These are phyloP conservation scores for Cataglyphis livida DNA, from an alignment of 2,888 invertebrate species.

Conservation along the genomic window DNA sequence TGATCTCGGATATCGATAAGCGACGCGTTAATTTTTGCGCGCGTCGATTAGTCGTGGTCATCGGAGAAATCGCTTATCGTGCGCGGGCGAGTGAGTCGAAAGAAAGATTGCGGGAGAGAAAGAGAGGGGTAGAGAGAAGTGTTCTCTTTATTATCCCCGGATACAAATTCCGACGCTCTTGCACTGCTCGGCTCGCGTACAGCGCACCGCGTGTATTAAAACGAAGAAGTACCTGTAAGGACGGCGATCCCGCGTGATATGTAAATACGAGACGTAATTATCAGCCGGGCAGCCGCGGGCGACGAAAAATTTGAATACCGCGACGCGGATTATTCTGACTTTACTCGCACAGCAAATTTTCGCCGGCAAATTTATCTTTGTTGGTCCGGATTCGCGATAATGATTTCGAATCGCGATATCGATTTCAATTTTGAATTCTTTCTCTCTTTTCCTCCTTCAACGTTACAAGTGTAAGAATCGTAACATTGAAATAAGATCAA, in stretches of 20 bases:
- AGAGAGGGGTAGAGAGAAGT: neutral
- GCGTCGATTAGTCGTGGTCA: constrained; percentile 43
- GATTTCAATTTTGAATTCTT: constrained; percentile 29
- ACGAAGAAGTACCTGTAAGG: constrained; percentile 39
- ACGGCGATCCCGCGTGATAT: constrained; percentile 49
- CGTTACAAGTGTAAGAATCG: neutral
- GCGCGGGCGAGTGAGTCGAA: neutral
- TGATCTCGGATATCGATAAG: constrained; percentile 41
- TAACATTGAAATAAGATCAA: neutral
- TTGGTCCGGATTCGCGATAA: neutral
- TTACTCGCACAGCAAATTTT: constrained; percentile 16
- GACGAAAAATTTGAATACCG: constrained; percentile 49
- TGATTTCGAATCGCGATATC: constrained; percentile 15
- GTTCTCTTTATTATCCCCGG: constrained; percentile 49
- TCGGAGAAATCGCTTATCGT: constrained; percentile 30
- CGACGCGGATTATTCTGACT: constrained; percentile 44
- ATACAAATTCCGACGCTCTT: constrained; percentile 48
- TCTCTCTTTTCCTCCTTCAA: neutral
- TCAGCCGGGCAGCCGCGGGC: constrained; percentile 47
- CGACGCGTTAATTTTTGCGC: constrained; percentile 48
- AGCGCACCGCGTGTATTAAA: constrained; percentile 37
- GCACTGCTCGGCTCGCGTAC: neutral
- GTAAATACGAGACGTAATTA: constrained; percentile 52
- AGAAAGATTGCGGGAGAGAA: neutral
- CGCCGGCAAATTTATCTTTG: constrained; percentile 36